Percentiles rank a stretch among this genome's conserved stretches.
phyloP scores from a whole-genome alignment of 2,797 vertebrate genomes.

The Sebastes trivittatus region DNA sequence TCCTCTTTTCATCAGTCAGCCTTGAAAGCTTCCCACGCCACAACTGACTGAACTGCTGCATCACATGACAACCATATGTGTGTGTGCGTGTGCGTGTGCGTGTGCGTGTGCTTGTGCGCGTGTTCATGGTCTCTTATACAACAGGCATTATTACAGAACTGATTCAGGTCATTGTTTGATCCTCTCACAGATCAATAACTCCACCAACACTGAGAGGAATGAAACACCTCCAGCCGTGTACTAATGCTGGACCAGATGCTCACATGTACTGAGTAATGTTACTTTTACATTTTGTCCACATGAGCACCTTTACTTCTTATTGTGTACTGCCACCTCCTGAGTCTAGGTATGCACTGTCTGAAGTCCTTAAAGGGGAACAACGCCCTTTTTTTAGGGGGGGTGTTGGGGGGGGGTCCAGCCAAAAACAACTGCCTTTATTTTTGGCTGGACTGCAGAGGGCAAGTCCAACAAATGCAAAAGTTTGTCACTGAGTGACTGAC shows the following conservation, averaged over 20 bases:
- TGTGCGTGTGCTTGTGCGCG: not conserved
- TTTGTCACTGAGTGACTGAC: too few relatives aligned
- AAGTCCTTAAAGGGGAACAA: too few relatives aligned
- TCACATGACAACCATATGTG: constrained; percentile 24
- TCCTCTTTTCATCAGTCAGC: constrained; percentile 32
- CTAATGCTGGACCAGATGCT: not conserved
- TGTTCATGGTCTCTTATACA: constrained; percentile 24
- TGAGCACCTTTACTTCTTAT: too few relatives aligned
- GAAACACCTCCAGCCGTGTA: not conserved
- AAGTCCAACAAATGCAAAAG: too few relatives aligned
- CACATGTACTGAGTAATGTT: too few relatives aligned
- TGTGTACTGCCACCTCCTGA: too few relatives aligned
- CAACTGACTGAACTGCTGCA: constrained; percentile 14
- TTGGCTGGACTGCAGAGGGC: too few relatives aligned
- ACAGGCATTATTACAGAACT: not conserved
- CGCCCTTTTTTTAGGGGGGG: too few relatives aligned
- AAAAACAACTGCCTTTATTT: too few relatives aligned
- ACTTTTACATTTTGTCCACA: too few relatives aligned
- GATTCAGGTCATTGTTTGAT: constrained; percentile 22
- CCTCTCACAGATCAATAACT: constrained; percentile 36
- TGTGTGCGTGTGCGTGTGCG: not conserved
- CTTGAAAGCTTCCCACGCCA: constrained; percentile 43
- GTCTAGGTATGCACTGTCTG: too few relatives aligned
- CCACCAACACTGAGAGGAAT: not conserved
- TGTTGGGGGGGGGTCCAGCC: too few relatives aligned